Base-by-base conservation (phyloP, 2,888 invertebrate genomes). In the Coenonympha glycerion region DNA sequence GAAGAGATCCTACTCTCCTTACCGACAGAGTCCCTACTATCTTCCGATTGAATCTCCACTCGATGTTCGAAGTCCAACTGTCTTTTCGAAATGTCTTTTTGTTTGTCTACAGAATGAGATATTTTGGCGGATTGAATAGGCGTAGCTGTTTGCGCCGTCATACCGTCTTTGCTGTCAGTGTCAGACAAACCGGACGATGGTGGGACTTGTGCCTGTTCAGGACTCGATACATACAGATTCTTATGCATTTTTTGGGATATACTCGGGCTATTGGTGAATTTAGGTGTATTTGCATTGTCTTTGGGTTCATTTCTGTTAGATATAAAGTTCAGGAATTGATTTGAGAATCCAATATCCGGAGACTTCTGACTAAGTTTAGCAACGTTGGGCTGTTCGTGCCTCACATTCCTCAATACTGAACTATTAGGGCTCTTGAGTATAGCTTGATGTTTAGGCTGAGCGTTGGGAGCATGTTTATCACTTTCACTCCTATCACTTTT, bases 201-300 rank as follows among this genome's bases (percentile, higher is more conserved):
- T 11, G 88, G 88, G 55, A 87, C 79, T 65, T 88, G 87, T 22
- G 81, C 87, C 61, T 87, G 88, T 61, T 87, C 87, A 18, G 87
- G 87, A 65, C 88, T 88, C 11, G 85, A 85, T 9, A 86, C 88
- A 62, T 88, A 88, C 49, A 87, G 69, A 59, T 87, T 87, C 68
- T 86, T 88, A 63, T 86, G 88, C 85, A 84, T 88, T 65, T 83
- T 88, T 61, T 80, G 87, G 36, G 79, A 85, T 72, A 87, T 87
- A 60, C 71, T 88, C 2, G 86, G 87, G 60, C 88, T 88, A 60
- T 83, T 87, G 11, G 75, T 79, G 64, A 88, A 88, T 63, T 89
- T 88, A 53, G 88, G 87, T 31, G 88, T 88, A 60, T 88, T 87
- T 0, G 88, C 88, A 61, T 87, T 86, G 59, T 88, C 88, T 62